Conservation (phyloP, 2,113 vertebrate genomes). For the Peromyscus leucopus region DNA sequence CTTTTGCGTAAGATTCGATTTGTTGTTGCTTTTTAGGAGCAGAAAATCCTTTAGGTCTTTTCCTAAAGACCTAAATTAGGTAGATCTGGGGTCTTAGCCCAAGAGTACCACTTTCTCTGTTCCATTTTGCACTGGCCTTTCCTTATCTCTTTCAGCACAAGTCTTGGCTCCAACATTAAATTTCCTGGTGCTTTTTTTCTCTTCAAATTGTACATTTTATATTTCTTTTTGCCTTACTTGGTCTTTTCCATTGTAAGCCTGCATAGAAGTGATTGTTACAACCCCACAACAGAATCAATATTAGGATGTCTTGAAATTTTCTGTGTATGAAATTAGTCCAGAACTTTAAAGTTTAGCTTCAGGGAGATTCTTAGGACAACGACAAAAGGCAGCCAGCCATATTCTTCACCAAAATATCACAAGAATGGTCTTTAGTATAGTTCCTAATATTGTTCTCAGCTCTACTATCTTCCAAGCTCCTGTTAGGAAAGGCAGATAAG, state of each 20-base stretch:
- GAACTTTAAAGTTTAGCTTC: neutral
- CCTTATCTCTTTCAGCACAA: neutral
- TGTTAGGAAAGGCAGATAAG: neutral
- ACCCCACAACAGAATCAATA: neutral
- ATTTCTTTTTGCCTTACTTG: neutral
- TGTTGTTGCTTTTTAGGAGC: neutral
- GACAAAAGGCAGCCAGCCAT: neutral
- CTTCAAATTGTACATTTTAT: neutral
- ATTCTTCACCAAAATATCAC: neutral
- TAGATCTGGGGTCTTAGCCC: neutral
- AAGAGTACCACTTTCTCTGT: neutral
- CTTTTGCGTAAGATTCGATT: neutral
- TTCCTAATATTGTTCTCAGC: neutral
- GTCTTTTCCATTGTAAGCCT: neutral
- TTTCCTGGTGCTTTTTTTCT: neutral
- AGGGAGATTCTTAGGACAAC: neutral
- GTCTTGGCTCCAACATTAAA: neutral
- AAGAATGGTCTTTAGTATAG: neutral
- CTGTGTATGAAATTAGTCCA: neutral
- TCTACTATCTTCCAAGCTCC: neutral
- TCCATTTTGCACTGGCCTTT: neutral
- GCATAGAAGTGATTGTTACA: neutral
- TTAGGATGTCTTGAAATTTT: neutral
- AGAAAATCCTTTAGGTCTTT: neutral
- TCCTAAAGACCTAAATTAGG: too few species aligned